Evolutionary conservation across 2,888 invertebrate genomes (phyloP), one percentile per base, ranked within the genome.

Genomic region (Ectemnius continuus): DNA sequence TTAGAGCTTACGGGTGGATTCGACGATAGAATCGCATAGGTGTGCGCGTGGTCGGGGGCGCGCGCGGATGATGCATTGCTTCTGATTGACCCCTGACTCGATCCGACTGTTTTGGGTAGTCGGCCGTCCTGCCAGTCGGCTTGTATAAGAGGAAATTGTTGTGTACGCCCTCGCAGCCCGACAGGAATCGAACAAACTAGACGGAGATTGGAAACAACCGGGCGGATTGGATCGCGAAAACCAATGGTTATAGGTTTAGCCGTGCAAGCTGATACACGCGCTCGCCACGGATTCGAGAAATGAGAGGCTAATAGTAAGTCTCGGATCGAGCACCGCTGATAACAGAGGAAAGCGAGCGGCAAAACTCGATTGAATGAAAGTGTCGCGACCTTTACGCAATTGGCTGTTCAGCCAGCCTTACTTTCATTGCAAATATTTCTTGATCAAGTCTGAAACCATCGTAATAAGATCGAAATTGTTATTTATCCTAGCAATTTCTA

Each of bases 141-240:
- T 46, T 36, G 67, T 61, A 62, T 60, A 23, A 66, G 63, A 59
- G 45, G 67, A 45, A 78, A 79, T 65, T 64, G 71, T 67, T 79
- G 71, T 62, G 63, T 48, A 63, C 58, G 71, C 63, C 60, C 57
- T 65, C 45, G 67, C 75, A 73, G 66, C 73, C 73, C 77, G 67
- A 76, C 68, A 62, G 73, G 61, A 63, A 75, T 76, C 61, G 67
- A 67, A 67, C 73, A 75, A 76, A 80, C 69, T 70, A 76, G 76
- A 74, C 71, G 73, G 73, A 64, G 66, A 81, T 76, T 79, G 77
- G 70, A 79, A 77, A 78, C 79, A 71, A 62, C 62, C 56, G 66
- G 67, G 62, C 57, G 69, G 66, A 81, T 83, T 83, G 76, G 61
- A 36, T 76, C 60, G 69, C 62, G 70, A 62, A 63, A 76, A 73